Evolutionary conservation across 2,113 vertebrate species (phyloP).

Genomic region (Corythaeola cristata): DNA sequence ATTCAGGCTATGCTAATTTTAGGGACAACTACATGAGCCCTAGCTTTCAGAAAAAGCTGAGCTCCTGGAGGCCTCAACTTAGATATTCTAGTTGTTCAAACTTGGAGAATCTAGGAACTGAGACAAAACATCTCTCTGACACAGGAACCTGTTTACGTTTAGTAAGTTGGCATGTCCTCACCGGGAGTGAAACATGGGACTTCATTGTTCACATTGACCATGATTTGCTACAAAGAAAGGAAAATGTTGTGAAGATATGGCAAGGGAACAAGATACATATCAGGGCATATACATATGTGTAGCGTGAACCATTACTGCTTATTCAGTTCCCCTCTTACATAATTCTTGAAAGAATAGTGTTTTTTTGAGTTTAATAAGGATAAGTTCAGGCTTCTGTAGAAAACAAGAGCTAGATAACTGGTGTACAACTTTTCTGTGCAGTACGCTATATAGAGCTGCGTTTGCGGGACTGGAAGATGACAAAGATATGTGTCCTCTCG

Average conservation of each 20-base stretch:
- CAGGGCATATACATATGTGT: background rate
- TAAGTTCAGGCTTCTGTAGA: background rate
- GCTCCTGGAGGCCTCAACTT: background rate
- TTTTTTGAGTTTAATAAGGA: background rate
- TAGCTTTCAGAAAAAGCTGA: background rate
- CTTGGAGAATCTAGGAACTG: background rate
- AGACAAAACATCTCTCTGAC: background rate
- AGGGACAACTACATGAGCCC: background rate
- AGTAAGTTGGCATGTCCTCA: background rate
- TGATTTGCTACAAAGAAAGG: background rate
- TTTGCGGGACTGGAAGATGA: background rate
- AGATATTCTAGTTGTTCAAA: background rate
- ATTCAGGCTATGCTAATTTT: background rate
- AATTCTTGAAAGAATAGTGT: background rate
- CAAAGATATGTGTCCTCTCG: rapidly evolving
- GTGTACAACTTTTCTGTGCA: background rate
- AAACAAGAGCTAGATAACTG: background rate
- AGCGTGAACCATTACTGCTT: background rate
- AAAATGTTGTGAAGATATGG: background rate
- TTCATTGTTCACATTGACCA: background rate
- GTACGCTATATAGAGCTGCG: background rate
- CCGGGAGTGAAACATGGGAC: background rate
- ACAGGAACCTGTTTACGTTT: background rate
- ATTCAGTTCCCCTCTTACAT: background rate
- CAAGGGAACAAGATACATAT: background rate